Conservation (phyloP, 2,797 vertebrate species). For the Tamandua tetradactyla region DNA sequence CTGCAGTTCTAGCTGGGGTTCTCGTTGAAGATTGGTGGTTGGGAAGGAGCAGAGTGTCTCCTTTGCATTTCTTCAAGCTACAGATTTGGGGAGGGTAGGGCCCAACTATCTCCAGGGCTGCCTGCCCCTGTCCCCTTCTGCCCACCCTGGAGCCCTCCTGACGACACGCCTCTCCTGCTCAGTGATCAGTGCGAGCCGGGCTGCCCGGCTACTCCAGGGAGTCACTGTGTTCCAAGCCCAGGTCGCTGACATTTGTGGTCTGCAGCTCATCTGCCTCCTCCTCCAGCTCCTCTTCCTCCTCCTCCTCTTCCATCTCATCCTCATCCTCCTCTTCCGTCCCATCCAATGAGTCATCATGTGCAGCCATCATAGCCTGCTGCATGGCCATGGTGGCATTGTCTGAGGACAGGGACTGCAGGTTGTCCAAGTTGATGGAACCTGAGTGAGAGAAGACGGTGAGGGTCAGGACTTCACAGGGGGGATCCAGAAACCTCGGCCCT, state of each 20-base stretch:
- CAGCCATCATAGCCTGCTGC: constrained; percentile 97
- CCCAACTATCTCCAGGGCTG: constrained; percentile 37
- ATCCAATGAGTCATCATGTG: constrained; percentile 95
- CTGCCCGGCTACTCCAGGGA: constrained; percentile 89
- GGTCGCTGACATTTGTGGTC: constrained; percentile 86
- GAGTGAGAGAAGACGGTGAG: neutral
- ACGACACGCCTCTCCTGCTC: neutral
- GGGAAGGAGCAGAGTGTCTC: constrained; percentile 52
- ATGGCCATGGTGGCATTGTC: constrained; percentile 97
- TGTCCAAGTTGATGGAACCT: constrained; percentile 95
- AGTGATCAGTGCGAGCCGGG: constrained; percentile 59
- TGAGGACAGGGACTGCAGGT: constrained; percentile 95
- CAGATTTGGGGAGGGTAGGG: constrained; percentile 70
- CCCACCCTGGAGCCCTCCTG: constrained; percentile 54
- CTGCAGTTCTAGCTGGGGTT: constrained; percentile 29
- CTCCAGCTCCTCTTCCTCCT: constrained; percentile 91
- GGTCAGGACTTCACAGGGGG: neutral
- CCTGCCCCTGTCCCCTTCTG: constrained; percentile 28
- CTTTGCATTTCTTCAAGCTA: constrained; percentile 64
- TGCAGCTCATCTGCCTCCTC: constrained; percentile 90
- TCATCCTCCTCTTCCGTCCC: constrained; percentile 98
- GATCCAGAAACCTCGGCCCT: neutral
- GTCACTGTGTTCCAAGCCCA: constrained; percentile 95
- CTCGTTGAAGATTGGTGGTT: constrained; percentile 40
- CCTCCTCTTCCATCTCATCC: constrained; percentile 93